Evolutionary conservation across 64 coral and sea anemone species (phyloP).

Genomic region (Dendrophyllia cribrosa): DNA sequence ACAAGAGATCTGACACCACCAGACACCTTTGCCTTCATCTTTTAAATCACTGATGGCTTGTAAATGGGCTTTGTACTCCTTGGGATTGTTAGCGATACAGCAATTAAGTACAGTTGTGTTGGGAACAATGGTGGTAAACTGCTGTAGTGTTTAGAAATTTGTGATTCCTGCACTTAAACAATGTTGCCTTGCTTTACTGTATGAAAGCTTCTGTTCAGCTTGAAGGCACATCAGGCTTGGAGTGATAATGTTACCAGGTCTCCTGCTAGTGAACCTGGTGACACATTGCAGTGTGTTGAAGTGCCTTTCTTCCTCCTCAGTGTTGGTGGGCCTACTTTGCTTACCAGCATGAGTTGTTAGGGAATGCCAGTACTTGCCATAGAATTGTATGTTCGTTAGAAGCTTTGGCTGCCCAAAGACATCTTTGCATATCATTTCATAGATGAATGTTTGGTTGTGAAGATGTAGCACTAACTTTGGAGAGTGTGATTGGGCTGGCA

Average conservation of each 20-base stretch:
- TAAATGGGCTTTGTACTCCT: slow-evolving; percentile 46
- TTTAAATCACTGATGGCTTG: slow-evolving; percentile 46
- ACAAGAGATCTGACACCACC: slow-evolving; percentile 1
- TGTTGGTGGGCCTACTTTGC: no score
- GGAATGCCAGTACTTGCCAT: slow-evolving; percentile 38
- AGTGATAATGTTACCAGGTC: no score
- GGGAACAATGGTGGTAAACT: slow-evolving; percentile 20
- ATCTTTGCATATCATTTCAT: slow-evolving; percentile 42
- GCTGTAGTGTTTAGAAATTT: slow-evolving; percentile 12
- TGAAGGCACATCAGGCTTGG: slow-evolving; percentile 21
- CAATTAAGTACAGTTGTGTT: slow-evolving; percentile 23
- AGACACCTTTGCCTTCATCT: slow-evolving; percentile 3
- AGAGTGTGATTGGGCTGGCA: background rate
- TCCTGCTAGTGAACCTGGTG: slow-evolving; percentile 14
- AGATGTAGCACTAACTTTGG: slow-evolving; percentile 19
- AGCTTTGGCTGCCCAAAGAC: no score
- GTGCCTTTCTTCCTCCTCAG: slow-evolving; percentile 61
- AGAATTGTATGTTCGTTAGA: slow-evolving; percentile 19
- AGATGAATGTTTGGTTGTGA: no score
- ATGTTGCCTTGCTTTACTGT: background rate
- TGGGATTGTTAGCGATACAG: background rate
- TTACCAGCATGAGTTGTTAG: slow-evolving; percentile 1
- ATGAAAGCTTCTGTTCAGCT: slow-evolving; percentile 43
- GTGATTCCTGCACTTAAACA: slow-evolving; percentile 5
- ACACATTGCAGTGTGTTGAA: slow-evolving; percentile 46